Evolutionary conservation across 2,888 invertebrate species (phyloP).

Genomic region (Drosophila limbata): DNA sequence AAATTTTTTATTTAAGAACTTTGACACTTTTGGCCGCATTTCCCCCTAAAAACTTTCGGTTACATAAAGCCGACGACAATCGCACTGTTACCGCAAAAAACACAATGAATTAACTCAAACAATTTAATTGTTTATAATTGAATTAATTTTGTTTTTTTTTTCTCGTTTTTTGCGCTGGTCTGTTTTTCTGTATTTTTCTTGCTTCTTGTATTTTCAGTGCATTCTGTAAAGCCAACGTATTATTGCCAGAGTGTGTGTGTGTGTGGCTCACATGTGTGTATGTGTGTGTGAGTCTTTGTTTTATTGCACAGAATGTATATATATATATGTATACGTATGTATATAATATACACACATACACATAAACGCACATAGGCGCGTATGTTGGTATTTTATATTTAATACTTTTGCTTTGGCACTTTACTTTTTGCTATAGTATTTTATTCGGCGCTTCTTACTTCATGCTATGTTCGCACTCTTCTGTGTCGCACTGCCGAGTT

Average conservation of each 20-base stretch:
- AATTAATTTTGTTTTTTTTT: constrained; percentile 49
- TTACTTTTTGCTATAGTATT: constrained; percentile 69
- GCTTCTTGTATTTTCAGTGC: constrained; percentile 23
- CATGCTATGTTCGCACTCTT: constrained; percentile 84
- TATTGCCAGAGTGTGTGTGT: not conserved
- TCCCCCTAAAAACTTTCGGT: constrained; percentile 25
- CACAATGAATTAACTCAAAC: constrained; percentile 26
- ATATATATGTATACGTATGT: constrained; percentile 12
- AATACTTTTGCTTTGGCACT: constrained; percentile 75
- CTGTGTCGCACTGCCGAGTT: constrained; percentile 84
- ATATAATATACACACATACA: constrained; percentile 25
- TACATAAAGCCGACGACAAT: constrained; percentile 57
- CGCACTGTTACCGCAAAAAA: constrained; percentile 1
- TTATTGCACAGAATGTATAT: constrained; percentile 18
- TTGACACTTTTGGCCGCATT: constrained; percentile 38
- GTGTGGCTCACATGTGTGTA: constrained; percentile 10
- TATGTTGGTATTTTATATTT: constrained; percentile 56
- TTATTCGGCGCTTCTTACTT: constrained; percentile 81
- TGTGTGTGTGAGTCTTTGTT: constrained; percentile 21
- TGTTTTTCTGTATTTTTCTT: constrained; percentile 2
- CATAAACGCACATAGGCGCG: constrained; percentile 15
- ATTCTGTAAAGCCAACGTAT: constrained; percentile 8
- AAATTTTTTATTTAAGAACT: constrained; percentile 45
- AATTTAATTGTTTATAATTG: constrained; percentile 68
- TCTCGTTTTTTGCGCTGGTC: constrained; percentile 12